These are phyloP conservation scores for Drosophila lowei DNA, from an alignment of 1,140 invertebrate genomes.

Conservation along the genomic window DNA sequence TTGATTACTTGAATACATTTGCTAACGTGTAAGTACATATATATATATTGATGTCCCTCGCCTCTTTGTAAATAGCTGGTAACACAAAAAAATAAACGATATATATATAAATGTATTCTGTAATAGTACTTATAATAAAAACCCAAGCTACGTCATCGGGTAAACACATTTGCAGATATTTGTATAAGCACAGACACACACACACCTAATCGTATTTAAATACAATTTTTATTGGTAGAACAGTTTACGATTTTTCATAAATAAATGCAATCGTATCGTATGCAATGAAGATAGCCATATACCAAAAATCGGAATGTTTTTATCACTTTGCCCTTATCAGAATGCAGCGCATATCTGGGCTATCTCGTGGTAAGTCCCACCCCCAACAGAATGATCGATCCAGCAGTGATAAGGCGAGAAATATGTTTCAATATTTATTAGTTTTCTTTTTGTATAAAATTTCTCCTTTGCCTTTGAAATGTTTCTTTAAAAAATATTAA, in stretches of 20 bases:
- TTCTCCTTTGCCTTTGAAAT: slow-evolving; percentile 50
- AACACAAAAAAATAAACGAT: slow-evolving; percentile 40
- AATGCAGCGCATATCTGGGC: neutral
- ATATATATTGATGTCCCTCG: slow-evolving; percentile 12
- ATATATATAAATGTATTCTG: slow-evolving; percentile 47
- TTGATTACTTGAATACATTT: slow-evolving; percentile 4
- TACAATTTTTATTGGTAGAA: slow-evolving; percentile 57
- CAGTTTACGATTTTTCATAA: slow-evolving; percentile 61
- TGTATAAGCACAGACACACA: neutral
- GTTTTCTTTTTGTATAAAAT: slow-evolving; percentile 49
- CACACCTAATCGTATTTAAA: slow-evolving; percentile 54
- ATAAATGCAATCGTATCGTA: slow-evolving; percentile 54
- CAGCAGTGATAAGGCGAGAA: neutral
- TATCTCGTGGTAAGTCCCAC: too few species aligned
- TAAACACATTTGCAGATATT: neutral
- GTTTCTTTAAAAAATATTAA: slow-evolving; percentile 34
- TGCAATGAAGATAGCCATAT: slow-evolving; percentile 60
- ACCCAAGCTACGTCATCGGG: neutral
- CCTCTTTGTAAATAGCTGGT: slow-evolving; percentile 65
- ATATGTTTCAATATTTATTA: slow-evolving; percentile 45
- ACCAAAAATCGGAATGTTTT: slow-evolving; percentile 37
- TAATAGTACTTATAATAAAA: slow-evolving; percentile 43
- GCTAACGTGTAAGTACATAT: slow-evolving; percentile 5
- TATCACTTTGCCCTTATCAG: neutral
- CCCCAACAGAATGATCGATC: too few species aligned